Conservation (phyloP, 64 coral and sea anemone species). For the Stichodactyla helianthus region DNA sequence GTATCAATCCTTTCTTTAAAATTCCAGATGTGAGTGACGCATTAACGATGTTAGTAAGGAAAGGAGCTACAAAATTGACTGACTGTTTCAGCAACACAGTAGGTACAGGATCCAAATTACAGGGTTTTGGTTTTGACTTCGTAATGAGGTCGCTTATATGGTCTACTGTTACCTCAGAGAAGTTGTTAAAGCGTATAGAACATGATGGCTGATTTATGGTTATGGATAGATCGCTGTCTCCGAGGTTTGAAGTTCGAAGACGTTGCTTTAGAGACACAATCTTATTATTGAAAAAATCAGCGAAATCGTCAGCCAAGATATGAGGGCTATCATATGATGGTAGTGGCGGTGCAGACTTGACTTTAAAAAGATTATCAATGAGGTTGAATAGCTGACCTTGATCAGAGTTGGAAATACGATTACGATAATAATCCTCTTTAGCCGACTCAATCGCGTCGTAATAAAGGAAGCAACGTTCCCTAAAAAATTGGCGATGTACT, state of each 20-base stretch:
- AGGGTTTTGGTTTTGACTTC: slow-evolving; percentile 42
- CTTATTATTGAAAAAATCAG: slow-evolving; percentile 9
- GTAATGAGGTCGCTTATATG: slow-evolving; percentile 15
- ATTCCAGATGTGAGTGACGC: slow-evolving; percentile 29
- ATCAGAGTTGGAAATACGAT: not conserved
- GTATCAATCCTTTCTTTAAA: slow-evolving; percentile 10
- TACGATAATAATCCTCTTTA: not conserved
- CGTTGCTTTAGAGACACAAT: not conserved
- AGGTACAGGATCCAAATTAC: slow-evolving; percentile 37
- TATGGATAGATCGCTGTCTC: slow-evolving; percentile 12
- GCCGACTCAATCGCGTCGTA: not conserved
- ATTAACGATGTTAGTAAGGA: slow-evolving; percentile 32
- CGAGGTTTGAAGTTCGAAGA: slow-evolving; percentile 8
- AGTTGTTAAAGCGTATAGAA: slow-evolving; percentile 10
- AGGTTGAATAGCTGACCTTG: not conserved
- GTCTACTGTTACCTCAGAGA: slow-evolving; percentile 35
- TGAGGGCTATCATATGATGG: slow-evolving; percentile 13
- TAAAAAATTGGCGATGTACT: slow-evolving; percentile 44
- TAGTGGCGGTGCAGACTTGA: not conserved
- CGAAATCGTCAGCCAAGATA: slow-evolving; percentile 39
- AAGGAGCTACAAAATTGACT: slow-evolving; percentile 14
- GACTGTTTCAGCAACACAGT: slow-evolving; percentile 5
- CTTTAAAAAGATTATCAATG: too few species aligned
- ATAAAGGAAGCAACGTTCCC: slow-evolving; percentile 21
- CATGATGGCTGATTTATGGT: slow-evolving; percentile 21